A percentile compares a stretch with the other conserved stretches of the same genome.
Evolutionary conservation across 1,140 invertebrate species (phyloP).

Genomic region (Drosophila ironensis): DNA sequence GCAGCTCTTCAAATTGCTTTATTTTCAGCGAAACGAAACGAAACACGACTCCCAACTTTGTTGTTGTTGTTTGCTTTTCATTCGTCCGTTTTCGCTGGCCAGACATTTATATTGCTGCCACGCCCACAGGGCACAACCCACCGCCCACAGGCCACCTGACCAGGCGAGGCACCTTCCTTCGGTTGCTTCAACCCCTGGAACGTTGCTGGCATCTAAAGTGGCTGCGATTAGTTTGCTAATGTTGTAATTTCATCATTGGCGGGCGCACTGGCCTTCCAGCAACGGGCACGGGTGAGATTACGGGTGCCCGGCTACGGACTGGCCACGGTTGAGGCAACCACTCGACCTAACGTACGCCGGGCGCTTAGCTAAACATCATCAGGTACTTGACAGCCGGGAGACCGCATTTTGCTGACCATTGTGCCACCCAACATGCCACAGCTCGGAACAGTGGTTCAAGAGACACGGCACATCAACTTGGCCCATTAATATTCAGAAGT

Average conservation of each 20-base stretch:
- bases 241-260: constrained; percentile 78
- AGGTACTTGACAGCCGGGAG: constrained; percentile 70
- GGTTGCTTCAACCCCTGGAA: constrained; percentile 10
- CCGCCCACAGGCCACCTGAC: neutral
- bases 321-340: constrained; percentile 15
- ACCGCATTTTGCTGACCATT: constrained; percentile 59
- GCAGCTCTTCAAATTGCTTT: constrained; percentile 66
- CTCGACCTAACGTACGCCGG: constrained; percentile 36
- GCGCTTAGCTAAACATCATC: constrained; percentile 74
- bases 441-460: constrained; percentile 22
- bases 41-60: constrained; percentile 65
- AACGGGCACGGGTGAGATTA: neutral
- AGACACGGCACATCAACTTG: too few relatives aligned
- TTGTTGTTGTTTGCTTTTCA: constrained; percentile 58
- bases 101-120: constrained; percentile 51
- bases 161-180: neutral
- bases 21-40: constrained; percentile 39
- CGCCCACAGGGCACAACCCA: constrained; percentile 1
- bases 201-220: constrained; percentile 74
- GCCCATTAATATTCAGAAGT: neutral
- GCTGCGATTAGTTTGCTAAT: constrained; percentile 80
- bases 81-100: constrained; percentile 27
- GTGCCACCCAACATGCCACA: constrained; percentile 9
- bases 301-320: neutral
- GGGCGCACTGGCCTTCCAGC: neutral